Percentiles rank a stretch among this genome's conserved stretches.
Evolutionary conservation across 2,797 vertebrate species (phyloP).

Genomic region (Erethizon dorsatum): DNA sequence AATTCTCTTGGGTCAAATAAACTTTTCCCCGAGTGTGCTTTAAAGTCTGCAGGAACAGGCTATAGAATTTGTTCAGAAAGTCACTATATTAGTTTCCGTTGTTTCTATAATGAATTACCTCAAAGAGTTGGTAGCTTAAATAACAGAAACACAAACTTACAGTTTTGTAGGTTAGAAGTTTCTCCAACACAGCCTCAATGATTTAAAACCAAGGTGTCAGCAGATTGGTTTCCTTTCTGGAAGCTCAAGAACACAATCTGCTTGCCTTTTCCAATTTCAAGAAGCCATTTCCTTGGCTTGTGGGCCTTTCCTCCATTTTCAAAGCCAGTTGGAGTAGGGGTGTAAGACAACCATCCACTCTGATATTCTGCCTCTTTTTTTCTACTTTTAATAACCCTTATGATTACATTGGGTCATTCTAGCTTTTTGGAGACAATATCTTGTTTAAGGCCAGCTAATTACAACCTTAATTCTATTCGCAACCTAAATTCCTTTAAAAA

Average conservation of each 20-base stretch:
- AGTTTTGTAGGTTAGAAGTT: not conserved
- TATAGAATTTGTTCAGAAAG: not conserved
- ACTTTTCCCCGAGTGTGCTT: not conserved
- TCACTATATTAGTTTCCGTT: slow-evolving; percentile 12
- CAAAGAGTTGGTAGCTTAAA: not conserved
- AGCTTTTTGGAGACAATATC: not conserved
- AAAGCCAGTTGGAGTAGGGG: not conserved
- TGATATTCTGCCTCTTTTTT: not conserved
- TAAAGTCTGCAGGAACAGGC: not conserved
- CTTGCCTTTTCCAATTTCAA: not conserved
- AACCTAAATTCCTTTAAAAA: not conserved
- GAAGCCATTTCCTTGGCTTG: not conserved
- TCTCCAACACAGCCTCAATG: not conserved
- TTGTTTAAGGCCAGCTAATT: not conserved
- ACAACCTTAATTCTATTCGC: not conserved
- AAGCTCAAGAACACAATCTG: not conserved
- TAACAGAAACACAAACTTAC: not conserved
- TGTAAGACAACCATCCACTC: not conserved
- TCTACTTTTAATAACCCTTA: not conserved
- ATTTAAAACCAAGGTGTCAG: not conserved
- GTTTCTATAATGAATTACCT: not conserved
- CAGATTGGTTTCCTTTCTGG: not conserved
- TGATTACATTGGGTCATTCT: not conserved
- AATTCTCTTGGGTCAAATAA: not conserved
- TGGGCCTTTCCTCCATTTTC: not conserved